Evolutionary conservation across 2,888 invertebrate genomes (phyloP).

Genomic region (Protonemura montana): DNA sequence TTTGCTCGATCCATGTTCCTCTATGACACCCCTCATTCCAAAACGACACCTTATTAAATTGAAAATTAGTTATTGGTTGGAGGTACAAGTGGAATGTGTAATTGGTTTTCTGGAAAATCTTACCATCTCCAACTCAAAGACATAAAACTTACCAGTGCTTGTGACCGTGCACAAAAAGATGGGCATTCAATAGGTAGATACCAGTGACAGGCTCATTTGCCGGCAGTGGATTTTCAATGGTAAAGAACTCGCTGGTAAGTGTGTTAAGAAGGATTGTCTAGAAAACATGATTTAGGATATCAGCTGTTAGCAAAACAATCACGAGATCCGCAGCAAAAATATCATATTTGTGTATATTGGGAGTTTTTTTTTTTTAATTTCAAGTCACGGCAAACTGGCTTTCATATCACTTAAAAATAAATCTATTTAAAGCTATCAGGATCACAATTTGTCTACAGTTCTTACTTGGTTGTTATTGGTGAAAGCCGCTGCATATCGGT

Average conservation of each 20-base stretch:
- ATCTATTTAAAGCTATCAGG: no score
- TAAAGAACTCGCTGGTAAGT: constrained; percentile 90
- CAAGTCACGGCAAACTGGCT: no score
- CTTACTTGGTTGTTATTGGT: constrained; percentile 96
- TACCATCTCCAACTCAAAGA: not conserved
- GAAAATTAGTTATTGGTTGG: not conserved
- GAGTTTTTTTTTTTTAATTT: no score
- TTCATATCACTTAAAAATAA: no score
- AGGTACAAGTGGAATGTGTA: not conserved
- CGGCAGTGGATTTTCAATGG: constrained; percentile 84
- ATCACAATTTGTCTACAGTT: no score
- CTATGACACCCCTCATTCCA: constrained; percentile 77
- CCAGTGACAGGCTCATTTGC: constrained; percentile 72
- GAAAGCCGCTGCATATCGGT: constrained; percentile 93
- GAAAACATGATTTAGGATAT: constrained; percentile 51
- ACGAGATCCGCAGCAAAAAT: no score
- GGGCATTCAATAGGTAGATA: constrained; percentile 71
- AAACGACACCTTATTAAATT: constrained; percentile 64
- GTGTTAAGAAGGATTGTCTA: constrained; percentile 89
- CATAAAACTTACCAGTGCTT: constrained; percentile 65
- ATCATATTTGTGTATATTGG: no score
- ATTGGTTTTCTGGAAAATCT: not conserved
- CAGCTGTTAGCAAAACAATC: no score
- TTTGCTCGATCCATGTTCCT: constrained; percentile 67
- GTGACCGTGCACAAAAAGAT: constrained; percentile 80